Conservation (phyloP, 64 coral and sea anemone genomes). For the Catalaphyllia jardinei region DNA sequence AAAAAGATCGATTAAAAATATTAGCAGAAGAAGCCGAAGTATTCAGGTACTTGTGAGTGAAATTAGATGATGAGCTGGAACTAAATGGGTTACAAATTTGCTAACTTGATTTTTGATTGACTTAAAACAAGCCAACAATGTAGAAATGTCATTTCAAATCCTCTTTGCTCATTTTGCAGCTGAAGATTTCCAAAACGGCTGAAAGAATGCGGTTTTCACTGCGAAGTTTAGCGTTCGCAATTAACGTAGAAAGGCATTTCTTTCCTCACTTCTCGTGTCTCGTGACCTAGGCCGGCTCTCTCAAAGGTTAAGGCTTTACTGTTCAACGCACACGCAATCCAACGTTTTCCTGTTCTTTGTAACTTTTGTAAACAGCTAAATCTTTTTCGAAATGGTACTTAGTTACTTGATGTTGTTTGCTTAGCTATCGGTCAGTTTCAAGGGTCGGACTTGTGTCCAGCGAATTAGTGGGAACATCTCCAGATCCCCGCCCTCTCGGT, state of each 20-base stretch:
- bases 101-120: too few species aligned
- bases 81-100: too few species aligned
- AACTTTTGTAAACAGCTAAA: conserved; percentile 23
- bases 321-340: not conserved
- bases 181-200: too few species aligned
- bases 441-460: not conserved
- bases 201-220: too few species aligned
- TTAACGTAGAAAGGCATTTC: conserved; percentile 7
- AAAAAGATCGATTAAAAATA: too few species aligned
- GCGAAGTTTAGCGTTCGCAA: not conserved
- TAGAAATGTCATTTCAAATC: too few species aligned
- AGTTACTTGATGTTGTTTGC: conserved; percentile 5
- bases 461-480: not conserved
- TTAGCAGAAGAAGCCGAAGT: too few species aligned
- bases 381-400: not conserved
- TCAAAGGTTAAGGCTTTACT: not conserved
- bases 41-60: too few species aligned
- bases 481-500: not conserved
- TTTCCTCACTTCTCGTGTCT: not conserved
- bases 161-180: too few species aligned
- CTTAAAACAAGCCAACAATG: too few species aligned
- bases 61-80: too few species aligned
- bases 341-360: not conserved
- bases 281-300: not conserved
- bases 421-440: not conserved